Evolutionary conservation across 2,888 invertebrate species (phyloP).

Genomic region (Loripinus fragilis): DNA sequence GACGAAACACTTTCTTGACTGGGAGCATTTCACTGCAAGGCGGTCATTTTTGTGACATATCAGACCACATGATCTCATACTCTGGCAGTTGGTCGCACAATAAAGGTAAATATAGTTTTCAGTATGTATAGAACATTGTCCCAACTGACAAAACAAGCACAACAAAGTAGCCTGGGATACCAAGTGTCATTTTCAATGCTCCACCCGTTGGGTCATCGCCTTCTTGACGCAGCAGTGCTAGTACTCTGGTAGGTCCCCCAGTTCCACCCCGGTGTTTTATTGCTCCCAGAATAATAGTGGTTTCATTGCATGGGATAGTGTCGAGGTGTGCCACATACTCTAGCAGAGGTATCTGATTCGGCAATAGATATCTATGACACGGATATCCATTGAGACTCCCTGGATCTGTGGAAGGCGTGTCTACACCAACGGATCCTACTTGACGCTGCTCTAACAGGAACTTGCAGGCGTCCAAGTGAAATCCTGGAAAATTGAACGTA

Average conservation of each 20-base stretch:
- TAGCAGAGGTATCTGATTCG: slow-evolving; percentile 25
- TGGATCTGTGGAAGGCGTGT: slow-evolving; percentile 87
- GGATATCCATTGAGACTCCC: slow-evolving; percentile 57
- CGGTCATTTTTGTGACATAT: too few relatives aligned
- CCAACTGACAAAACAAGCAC: too few relatives aligned
- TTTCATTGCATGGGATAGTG: slow-evolving; percentile 21
- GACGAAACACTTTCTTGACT: too few relatives aligned
- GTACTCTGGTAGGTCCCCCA: slow-evolving; percentile 18
- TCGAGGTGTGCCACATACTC: slow-evolving; percentile 33
- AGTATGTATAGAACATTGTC: too few relatives aligned
- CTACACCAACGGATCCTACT: slow-evolving; percentile 86
- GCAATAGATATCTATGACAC: slow-evolving; percentile 25
- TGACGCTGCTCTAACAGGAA: slow-evolving; percentile 86
- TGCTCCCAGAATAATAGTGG: slow-evolving; percentile 28
- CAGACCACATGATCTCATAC: too few relatives aligned
- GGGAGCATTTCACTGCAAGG: too few relatives aligned
- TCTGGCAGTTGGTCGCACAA: too few relatives aligned
- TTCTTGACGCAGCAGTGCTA: too few relatives aligned
- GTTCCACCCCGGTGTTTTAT: slow-evolving; percentile 21
- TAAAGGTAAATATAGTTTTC: too few relatives aligned
- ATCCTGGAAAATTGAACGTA: slow-evolving; percentile 60
- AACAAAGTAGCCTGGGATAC: too few relatives aligned
- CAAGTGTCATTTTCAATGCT: too few relatives aligned
- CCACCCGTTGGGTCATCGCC: too few relatives aligned
- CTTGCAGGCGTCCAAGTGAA: slow-evolving; percentile 85